These are phyloP conservation scores for Pycnonotus jocosus DNA, from an alignment of 2,113 vertebrate species.

Conservation along the genomic window DNA sequence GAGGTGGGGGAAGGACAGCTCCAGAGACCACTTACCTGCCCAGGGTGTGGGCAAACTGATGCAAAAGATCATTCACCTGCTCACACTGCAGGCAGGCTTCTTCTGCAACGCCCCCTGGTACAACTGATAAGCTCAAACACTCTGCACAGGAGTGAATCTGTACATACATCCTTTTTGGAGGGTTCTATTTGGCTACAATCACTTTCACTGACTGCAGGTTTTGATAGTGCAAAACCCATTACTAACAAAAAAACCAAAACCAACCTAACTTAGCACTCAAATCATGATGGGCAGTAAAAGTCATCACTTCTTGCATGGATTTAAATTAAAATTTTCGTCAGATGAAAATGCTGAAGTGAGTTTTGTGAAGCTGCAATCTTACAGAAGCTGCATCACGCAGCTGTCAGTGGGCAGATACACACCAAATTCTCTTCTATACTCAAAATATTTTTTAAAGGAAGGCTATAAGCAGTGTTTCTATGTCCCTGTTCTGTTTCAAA, in stretches of 20 bases:
- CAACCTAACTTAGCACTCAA: neutral
- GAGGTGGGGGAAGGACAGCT: neutral
- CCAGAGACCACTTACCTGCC: accelerated
- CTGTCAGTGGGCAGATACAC: neutral
- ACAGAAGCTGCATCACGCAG: neutral
- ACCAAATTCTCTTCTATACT: neutral
- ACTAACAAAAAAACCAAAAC: neutral
- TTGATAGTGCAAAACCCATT: neutral
- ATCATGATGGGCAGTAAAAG: neutral
- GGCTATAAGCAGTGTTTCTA: neutral
- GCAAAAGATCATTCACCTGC: neutral
- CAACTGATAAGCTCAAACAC: neutral
- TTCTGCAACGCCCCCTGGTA: neutral
- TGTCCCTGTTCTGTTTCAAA: neutral
- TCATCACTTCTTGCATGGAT: neutral
- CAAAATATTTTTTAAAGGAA: neutral
- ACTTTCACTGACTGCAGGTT: neutral
- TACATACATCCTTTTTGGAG: neutral
- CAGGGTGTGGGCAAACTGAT: neutral
- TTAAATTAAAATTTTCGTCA: neutral
- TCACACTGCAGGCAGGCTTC: neutral
- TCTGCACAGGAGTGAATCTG: neutral
- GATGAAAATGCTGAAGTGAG: neutral
- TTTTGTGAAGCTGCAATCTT: neutral
- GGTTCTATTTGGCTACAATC: neutral